Percentiles rank a stretch among this genome's conserved stretches.
phyloP scores from a whole-genome alignment of 1,140 invertebrate species.

The Drosophila seguyi region DNA sequence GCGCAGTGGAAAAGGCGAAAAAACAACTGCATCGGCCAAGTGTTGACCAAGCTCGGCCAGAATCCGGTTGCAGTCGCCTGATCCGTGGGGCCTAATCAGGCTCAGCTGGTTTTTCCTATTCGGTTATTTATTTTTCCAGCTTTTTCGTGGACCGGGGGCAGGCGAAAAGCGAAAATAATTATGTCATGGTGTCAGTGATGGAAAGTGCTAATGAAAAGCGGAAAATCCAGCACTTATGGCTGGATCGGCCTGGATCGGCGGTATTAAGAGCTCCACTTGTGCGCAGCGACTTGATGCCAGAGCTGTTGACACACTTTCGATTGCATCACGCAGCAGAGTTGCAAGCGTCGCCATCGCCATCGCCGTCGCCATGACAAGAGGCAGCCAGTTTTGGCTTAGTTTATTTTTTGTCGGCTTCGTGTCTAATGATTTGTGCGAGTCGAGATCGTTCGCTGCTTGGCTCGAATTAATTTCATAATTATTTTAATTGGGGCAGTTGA shows the following conservation, averaged over 20 bases:
- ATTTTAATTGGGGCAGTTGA: conserved; percentile 60
- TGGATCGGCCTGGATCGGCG: conserved; percentile 12
- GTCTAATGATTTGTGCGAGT: conserved; percentile 66
- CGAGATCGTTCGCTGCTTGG: conserved; percentile 30
- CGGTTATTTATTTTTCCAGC: conserved; percentile 36
- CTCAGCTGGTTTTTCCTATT: conserved; percentile 53
- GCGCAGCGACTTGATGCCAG: conserved; percentile 53
- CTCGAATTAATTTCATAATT: conserved; percentile 76
- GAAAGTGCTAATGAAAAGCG: conserved; percentile 81
- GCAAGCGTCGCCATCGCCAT: conserved; percentile 29
- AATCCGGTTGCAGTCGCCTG: conserved; percentile 65
- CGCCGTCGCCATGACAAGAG: conserved; percentile 63
- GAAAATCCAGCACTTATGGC: conserved; percentile 65
- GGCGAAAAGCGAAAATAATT: conserved; percentile 59
- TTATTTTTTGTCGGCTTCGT: conserved; percentile 61
- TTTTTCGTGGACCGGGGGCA: conserved; percentile 21
- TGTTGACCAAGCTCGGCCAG: conserved; percentile 46
- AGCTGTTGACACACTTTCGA: conserved; percentile 80
- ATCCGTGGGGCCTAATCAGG: conserved; percentile 61
- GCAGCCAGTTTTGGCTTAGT: conserved; percentile 76
- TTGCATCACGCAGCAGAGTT: conserved; percentile 68
- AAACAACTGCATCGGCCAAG: conserved; percentile 49
- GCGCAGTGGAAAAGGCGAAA: conserved; percentile 45
- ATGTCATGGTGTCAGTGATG: conserved; percentile 81
- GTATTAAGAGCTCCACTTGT: conserved; percentile 56